These are phyloP conservation scores for Erpornis zantholeuca DNA, from an alignment of 2,113 vertebrate genomes.

Conservation along the genomic window DNA sequence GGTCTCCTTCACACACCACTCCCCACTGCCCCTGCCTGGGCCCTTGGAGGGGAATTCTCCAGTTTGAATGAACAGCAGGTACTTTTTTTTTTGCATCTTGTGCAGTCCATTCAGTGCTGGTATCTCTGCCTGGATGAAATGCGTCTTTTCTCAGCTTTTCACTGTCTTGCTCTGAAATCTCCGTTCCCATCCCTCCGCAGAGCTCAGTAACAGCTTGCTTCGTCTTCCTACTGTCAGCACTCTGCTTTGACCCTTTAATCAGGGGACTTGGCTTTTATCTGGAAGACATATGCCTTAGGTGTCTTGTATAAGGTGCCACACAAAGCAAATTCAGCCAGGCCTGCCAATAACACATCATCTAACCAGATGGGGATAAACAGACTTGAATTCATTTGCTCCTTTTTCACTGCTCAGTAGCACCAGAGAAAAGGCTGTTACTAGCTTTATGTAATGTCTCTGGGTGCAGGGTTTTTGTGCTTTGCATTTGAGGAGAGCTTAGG, in stretches of 20 bases:
- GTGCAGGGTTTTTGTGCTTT: neutral
- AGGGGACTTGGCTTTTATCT: slow-evolving; percentile 65
- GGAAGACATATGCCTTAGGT: slow-evolving; percentile 59
- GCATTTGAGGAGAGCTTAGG: neutral
- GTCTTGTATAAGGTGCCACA: slow-evolving; percentile 55
- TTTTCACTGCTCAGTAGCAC: slow-evolving; percentile 32
- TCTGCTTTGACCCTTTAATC: slow-evolving; percentile 66
- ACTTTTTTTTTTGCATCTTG: neutral
- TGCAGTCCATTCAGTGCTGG: neutral
- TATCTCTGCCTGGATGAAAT: slow-evolving; percentile 5
- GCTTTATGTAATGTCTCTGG: neutral
- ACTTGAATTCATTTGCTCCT: slow-evolving; percentile 56
- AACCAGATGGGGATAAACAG: slow-evolving; percentile 64
- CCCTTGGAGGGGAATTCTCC: neutral
- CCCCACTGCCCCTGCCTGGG: neutral
- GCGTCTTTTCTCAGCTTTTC: slow-evolving; percentile 39
- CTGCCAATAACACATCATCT: slow-evolving; percentile 60
- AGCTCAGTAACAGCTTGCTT: slow-evolving; percentile 60
- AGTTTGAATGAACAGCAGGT: neutral
- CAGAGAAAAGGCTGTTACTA: slow-evolving; percentile 42
- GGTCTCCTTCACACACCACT: neutral
- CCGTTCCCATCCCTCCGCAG: slow-evolving; percentile 28
- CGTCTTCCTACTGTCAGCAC: slow-evolving; percentile 62
- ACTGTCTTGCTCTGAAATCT: slow-evolving; percentile 56
- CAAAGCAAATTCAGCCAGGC: slow-evolving; percentile 53